Evolutionary conservation across 2,113 vertebrate genomes (phyloP).

Genomic region (Cercopithecus mona): DNA sequence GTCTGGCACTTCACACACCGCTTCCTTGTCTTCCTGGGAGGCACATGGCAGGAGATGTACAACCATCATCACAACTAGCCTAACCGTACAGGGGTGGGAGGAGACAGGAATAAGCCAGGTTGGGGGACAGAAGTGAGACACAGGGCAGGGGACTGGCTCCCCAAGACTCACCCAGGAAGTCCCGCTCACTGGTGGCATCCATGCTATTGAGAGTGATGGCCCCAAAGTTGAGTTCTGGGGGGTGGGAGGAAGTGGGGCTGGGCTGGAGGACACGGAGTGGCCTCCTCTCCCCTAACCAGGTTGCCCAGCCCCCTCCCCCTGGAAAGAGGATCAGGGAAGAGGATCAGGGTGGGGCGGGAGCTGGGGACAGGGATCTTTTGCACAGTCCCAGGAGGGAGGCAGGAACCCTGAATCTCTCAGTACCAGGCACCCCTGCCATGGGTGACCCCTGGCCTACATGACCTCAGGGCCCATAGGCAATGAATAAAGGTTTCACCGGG

Average conservation of each 20-base stretch:
- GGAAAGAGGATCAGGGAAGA: background rate
- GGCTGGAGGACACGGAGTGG: background rate
- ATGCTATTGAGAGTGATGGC: constrained; percentile 95
- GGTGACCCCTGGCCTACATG: background rate
- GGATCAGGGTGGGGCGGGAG: background rate
- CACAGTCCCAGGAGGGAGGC: background rate
- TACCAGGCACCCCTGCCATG: fast-evolving
- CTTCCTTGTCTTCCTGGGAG: constrained; percentile 95
- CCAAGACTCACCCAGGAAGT: constrained; percentile 92
- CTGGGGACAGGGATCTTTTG: background rate
- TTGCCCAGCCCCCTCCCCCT: background rate
- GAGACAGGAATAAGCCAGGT: background rate
- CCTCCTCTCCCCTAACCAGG: background rate
- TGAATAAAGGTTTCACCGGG: background rate
- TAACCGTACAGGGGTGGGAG: background rate
- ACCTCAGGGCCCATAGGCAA: background rate
- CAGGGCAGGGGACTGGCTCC: background rate
- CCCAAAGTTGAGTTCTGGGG: constrained; percentile 90
- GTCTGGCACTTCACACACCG: constrained; percentile 94
- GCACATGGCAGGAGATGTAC: background rate
- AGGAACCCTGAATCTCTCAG: background rate
- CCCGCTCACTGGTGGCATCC: constrained; percentile 94
- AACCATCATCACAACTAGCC: too few species aligned
- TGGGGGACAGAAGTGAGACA: background rate
- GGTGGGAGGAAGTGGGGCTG: background rate